Percentiles rank a stretch among this genome's conserved stretches.
These are phyloP conservation scores for Oxystoma pomonae DNA, from an alignment of 2,888 invertebrate species.

Conservation along the genomic window DNA sequence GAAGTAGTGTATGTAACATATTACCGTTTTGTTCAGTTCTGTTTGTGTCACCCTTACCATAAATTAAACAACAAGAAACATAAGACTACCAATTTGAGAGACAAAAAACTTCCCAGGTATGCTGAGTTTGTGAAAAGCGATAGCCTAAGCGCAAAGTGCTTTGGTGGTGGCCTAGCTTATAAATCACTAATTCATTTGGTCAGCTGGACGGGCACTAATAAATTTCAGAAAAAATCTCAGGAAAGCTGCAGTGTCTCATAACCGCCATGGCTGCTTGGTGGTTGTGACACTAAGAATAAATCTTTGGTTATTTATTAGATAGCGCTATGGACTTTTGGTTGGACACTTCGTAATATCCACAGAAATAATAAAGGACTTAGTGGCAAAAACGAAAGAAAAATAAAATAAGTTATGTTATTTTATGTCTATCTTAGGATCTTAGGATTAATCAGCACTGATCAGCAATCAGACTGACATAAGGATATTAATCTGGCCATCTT, in stretches of 20 bases:
- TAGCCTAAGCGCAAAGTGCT: background rate
- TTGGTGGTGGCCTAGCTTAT: background rate
- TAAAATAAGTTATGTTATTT: too few relatives aligned
- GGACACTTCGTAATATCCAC: background rate
- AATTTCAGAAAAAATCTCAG: background rate
- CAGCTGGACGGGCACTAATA: background rate
- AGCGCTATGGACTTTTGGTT: background rate
- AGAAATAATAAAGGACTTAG: background rate
- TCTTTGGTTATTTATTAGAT: background rate
- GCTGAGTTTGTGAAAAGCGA: background rate
- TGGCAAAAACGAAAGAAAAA: too few relatives aligned
- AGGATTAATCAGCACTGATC: too few relatives aligned
- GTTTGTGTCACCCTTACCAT: background rate
- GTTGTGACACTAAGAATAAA: background rate
- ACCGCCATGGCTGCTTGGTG: background rate
- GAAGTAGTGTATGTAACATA: too few relatives aligned
- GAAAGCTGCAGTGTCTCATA: background rate
- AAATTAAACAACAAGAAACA: background rate
- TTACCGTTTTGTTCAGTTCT: background rate
- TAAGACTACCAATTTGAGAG: background rate
- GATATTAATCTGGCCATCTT: too few relatives aligned
- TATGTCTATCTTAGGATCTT: too few relatives aligned
- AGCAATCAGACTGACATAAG: too few relatives aligned
- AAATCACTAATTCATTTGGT: background rate
- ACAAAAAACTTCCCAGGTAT: background rate